Percentiles rank a stretch among this genome's conserved stretches.
Conservation (phyloP, 2,797 vertebrate species). For the Spinus olivaceus region DNA sequence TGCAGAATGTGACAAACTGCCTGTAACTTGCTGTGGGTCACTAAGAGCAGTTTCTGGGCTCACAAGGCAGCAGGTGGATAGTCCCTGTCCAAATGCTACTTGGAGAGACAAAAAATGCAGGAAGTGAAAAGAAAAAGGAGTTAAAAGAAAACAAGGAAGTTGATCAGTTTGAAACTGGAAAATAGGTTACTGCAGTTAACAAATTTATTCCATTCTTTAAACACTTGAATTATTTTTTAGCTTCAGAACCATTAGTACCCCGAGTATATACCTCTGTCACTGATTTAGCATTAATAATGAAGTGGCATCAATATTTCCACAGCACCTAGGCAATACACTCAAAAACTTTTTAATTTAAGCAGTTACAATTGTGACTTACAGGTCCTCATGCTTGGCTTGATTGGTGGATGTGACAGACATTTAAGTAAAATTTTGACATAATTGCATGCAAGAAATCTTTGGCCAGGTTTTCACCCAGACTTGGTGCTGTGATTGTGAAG, state of each 20-base stretch:
- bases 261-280: background rate
- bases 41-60: background rate
- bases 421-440: background rate
- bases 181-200: background rate
- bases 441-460: background rate
- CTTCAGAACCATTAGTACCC: background rate
- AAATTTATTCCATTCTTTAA: background rate
- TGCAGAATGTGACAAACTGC: background rate
- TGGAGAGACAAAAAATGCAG: background rate
- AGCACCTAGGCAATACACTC: background rate
- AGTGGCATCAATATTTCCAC: background rate
- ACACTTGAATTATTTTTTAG: background rate
- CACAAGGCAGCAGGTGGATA: background rate
- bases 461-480: background rate
- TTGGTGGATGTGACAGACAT: background rate
- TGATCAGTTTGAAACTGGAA: background rate
- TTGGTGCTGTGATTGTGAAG: background rate
- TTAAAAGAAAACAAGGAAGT: background rate
- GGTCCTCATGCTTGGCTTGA: background rate
- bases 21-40: background rate
- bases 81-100: background rate
- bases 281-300: background rate
- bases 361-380: background rate
- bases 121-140: background rate
- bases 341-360: background rate